Conservation (phyloP, 2,797 vertebrate genomes). For the Picus viridis region DNA sequence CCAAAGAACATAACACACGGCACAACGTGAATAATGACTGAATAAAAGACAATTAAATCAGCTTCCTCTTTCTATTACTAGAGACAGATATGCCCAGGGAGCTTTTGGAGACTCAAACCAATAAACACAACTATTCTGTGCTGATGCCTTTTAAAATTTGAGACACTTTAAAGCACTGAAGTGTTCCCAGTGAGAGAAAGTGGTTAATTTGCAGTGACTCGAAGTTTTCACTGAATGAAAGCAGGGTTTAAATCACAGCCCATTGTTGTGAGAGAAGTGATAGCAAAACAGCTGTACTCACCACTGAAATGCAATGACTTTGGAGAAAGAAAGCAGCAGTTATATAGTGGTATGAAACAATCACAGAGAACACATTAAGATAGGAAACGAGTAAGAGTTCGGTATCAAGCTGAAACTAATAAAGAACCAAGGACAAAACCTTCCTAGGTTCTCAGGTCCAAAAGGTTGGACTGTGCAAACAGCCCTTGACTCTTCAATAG, state of each 20-base stretch:
- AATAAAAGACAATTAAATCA: neutral
- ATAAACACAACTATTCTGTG: neutral
- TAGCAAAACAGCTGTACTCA: constrained; percentile 66
- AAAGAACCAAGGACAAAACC: constrained; percentile 31
- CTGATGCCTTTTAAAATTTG: neutral
- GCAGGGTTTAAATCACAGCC: neutral
- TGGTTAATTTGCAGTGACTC: neutral
- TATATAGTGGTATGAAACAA: constrained; percentile 28
- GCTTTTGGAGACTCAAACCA: neutral
- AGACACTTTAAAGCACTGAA: neutral
- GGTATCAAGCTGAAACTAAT: neutral
- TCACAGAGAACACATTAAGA: constrained; percentile 7
- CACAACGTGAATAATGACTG: neutral
- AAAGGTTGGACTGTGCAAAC: neutral
- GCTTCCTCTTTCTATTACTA: neutral
- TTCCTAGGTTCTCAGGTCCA: neutral
- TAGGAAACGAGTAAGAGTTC: neutral
- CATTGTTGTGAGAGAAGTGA: constrained; percentile 8
- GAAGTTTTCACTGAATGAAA: neutral
- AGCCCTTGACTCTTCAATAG: neutral
- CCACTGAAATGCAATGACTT: constrained; percentile 68
- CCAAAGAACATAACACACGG: neutral
- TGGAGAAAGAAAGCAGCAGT: constrained; percentile 65
- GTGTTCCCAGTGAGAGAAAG: neutral
- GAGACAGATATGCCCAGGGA: neutral